These are phyloP conservation scores for Synanthedon formicaeformis DNA, from an alignment of 2,888 invertebrate genomes.

Conservation along the genomic window DNA sequence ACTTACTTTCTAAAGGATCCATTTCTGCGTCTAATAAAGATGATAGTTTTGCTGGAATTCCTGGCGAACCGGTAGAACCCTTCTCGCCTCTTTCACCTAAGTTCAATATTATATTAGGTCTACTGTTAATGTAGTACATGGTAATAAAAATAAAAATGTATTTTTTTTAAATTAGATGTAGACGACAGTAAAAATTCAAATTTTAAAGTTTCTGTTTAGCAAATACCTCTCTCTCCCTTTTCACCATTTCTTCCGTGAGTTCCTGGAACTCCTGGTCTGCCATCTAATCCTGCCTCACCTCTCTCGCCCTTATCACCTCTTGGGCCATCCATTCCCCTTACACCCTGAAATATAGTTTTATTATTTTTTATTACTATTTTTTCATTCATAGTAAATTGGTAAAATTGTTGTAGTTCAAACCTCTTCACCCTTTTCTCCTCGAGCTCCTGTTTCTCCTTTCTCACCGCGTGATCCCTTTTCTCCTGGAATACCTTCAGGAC, in stretches of 20 bases:
- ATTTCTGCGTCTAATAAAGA: conserved; percentile 32
- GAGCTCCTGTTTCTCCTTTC: conserved; percentile 65
- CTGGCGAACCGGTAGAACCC: conserved; percentile 81
- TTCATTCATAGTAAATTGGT: background rate
- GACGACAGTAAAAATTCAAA: background rate
- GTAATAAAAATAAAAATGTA: too few species aligned
- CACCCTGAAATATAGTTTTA: conserved; percentile 13
- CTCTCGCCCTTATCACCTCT: conserved; percentile 33
- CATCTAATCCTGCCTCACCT: conserved; percentile 58
- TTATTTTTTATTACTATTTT: background rate
- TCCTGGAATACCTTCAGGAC: conserved; percentile 69
- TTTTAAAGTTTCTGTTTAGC: conserved; percentile 12
- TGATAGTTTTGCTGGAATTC: conserved; percentile 75
- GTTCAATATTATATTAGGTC: background rate
- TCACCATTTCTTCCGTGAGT: conserved; percentile 79
- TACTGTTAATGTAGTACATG: too few species aligned
- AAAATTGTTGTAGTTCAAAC: conserved; percentile 14
- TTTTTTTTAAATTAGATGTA: too few species aligned
- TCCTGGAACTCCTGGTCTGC: conserved; percentile 76
- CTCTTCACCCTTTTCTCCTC: conserved; percentile 60
- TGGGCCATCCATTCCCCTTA: conserved; percentile 22
- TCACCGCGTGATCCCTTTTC: conserved; percentile 66
- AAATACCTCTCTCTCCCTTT: conserved; percentile 73
- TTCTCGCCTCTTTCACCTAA: conserved; percentile 74
- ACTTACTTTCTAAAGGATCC: conserved; percentile 37